Conservation (phyloP, 2,888 invertebrate species). For the Eretmocerus hayati region DNA sequence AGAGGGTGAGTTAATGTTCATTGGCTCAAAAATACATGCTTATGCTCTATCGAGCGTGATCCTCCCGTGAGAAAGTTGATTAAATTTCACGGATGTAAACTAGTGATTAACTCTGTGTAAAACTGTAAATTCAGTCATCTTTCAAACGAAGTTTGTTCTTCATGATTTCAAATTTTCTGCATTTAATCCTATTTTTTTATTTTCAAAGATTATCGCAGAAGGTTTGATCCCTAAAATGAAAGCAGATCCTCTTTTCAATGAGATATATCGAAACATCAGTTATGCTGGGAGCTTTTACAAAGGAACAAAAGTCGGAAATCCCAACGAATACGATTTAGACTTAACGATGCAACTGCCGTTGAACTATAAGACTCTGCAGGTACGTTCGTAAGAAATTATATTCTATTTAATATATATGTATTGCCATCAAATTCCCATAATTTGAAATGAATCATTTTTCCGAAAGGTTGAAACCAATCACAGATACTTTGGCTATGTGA, state of each 20-base stretch:
- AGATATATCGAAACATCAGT: slow-evolving; percentile 37
- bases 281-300: slow-evolving; percentile 59
- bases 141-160: background rate
- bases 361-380: slow-evolving; percentile 41
- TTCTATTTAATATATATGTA: background rate
- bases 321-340: slow-evolving; percentile 59
- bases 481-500: slow-evolving; percentile 22
- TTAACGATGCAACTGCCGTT: slow-evolving; percentile 53
- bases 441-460: background rate
- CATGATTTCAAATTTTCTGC: background rate
- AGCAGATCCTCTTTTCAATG: slow-evolving; percentile 36
- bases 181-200: slow-evolving; percentile 2
- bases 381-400: slow-evolving; percentile 23
- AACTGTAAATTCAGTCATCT: too few species aligned
- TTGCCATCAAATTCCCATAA: slow-evolving; percentile 2
- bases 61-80: too few species aligned
- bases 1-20: slow-evolving; percentile 20
- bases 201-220: slow-evolving; percentile 5
- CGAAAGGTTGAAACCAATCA: slow-evolving; percentile 4
- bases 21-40: too few species aligned
- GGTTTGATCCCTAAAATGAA: slow-evolving; percentile 34
- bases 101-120: too few species aligned
- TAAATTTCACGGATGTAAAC: too few species aligned
- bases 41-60: too few species aligned
- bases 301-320: slow-evolving; percentile 53